phyloP scores from a whole-genome alignment of 2,113 vertebrate genomes.

The Amblyornis subalaris region DNA sequence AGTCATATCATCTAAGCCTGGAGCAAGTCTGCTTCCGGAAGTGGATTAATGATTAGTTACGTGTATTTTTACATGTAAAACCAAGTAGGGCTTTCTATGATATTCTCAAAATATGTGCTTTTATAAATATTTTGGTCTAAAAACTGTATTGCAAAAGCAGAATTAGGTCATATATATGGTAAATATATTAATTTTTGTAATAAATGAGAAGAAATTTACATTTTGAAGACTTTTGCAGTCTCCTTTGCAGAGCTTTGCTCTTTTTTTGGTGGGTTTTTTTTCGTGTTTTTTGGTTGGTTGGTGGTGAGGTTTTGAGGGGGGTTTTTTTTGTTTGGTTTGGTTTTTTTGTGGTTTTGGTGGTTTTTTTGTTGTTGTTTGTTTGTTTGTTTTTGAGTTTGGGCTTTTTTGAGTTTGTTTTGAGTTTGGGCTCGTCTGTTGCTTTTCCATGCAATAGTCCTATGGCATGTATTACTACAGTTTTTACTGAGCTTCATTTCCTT shows the following conservation, averaged over 20 bases:
- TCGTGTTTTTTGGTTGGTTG: background rate
- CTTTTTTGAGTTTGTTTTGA: too few relatives aligned
- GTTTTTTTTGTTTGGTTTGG: background rate
- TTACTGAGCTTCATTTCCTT: background rate
- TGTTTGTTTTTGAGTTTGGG: background rate
- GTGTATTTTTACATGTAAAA: background rate
- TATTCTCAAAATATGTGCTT: background rate
- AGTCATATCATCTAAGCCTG: background rate
- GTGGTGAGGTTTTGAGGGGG: too few relatives aligned
- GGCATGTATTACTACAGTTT: background rate
- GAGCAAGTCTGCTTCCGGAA: background rate
- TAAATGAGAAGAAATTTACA: background rate
- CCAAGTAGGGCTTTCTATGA: rapidly evolving
- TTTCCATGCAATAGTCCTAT: background rate
- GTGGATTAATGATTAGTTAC: background rate
- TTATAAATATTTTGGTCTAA: background rate
- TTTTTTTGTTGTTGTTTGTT: rapidly evolving
- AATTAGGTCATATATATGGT: background rate
- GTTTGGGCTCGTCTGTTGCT: background rate
- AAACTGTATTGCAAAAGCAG: background rate
- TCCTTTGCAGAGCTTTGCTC: background rate
- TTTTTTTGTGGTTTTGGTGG: background rate
- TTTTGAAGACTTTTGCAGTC: background rate
- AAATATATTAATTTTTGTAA: background rate
- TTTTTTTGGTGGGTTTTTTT: background rate